Evolutionary conservation across 2,797 vertebrate species (phyloP).

Genomic region (Leptatherina wallacei): DNA sequence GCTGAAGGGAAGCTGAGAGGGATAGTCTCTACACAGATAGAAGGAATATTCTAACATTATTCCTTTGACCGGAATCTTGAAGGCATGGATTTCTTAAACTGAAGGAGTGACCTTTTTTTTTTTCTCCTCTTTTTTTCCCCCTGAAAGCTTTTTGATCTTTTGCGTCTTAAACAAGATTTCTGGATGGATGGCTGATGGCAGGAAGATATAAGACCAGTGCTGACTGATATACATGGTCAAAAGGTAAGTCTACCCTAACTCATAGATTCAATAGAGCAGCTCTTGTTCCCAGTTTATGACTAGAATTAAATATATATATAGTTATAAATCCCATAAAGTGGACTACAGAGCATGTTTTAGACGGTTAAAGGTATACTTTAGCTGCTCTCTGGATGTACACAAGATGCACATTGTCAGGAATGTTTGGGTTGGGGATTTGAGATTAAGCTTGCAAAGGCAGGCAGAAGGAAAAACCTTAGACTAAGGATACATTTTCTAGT

Average conservation of each 20-base stretch:
- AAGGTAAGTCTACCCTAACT: conserved; percentile 65
- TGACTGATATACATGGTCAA: conserved; percentile 50
- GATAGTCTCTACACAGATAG: conserved; percentile 65
- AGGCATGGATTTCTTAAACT: conserved; percentile 62
- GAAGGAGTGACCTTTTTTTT: conserved; percentile 43
- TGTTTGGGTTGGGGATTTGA: conserved; percentile 36
- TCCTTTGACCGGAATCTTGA: conserved; percentile 52
- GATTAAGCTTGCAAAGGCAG: conserved; percentile 30
- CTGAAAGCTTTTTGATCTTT: conserved; percentile 22
- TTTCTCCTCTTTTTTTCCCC: conserved; percentile 38
- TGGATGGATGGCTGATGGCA: conserved; percentile 47
- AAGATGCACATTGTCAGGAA: conserved; percentile 25
- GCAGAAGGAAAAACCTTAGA: conserved; percentile 12
- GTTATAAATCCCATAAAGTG: conserved; percentile 32
- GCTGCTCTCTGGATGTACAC: conserved; percentile 33
- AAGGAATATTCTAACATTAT: conserved; percentile 69
- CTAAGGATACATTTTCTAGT: neutral
- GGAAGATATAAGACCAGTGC: conserved; percentile 47
- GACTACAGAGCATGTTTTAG: conserved; percentile 18
- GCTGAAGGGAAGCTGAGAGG: conserved; percentile 58
- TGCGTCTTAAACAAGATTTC: conserved; percentile 32
- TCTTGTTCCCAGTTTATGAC: conserved; percentile 7
- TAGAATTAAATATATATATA: conserved; percentile 24
- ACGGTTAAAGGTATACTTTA: conserved; percentile 17
- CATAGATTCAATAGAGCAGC: conserved; percentile 8